Base-by-base conservation (phyloP, 1,140 invertebrate species). In the Rhyacophila brunnea region DNA sequence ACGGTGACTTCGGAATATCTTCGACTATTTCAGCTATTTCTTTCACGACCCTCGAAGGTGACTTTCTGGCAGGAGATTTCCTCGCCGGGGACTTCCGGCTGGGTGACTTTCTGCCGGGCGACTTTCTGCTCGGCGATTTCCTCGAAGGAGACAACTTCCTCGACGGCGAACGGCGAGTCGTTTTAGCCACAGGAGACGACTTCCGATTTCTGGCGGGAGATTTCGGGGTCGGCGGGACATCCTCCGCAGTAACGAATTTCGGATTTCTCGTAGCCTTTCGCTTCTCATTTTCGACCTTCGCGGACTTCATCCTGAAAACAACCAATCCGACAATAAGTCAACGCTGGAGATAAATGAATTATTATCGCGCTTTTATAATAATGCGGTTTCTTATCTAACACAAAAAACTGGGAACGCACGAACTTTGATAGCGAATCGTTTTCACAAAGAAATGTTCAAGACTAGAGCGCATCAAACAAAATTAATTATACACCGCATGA, bases 61-160 rank as follows among this genome's bases (percentile, higher is more conserved):
- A 64, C 44, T 60, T 64, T 19, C 62, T 47, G 10, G 52, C 15
- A 1, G 62, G 62, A 44, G 62, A 64, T 36, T 60, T 64, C 23
- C 61, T 48, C 6, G 50, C 6, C 6, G 62, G 58, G 23, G 62
- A 60, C 53, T 57, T 64, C 14, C 62, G 47, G 14, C 42, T 19
- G 1, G 60, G 60, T 3, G 60, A 62, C 28, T 58, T 58, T n/a
- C 56, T 36, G 15, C 43, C 20, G 6, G 60, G 60, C 1, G 60
- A 62, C 28, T 50, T 58, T 10, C 60, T 44, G 10, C 6, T 28
- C 2, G 61, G 45, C 13, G 56, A 55, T 20, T 48, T 57, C 23
- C 56, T 42, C 3, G 28, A 32, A 10, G 62, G 58, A 15, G 62
- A 64, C 48, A 50, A 55, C 19, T 48, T 57, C 23, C 56, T 42